phyloP scores from a whole-genome alignment of 1,140 invertebrate species.

The Lysiphlebus fabarum region DNA sequence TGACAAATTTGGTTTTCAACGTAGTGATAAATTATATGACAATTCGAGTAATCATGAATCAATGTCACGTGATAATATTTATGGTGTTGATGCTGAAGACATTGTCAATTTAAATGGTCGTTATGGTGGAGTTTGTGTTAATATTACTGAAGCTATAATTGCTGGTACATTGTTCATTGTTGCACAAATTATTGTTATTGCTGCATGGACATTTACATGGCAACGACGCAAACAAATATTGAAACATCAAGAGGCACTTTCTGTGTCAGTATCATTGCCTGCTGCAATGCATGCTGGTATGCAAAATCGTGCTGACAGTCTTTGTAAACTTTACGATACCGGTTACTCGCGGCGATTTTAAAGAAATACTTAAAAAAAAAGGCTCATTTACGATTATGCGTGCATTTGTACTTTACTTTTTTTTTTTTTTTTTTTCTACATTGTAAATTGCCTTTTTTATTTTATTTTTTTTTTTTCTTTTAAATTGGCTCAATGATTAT shows the following conservation, averaged over 20 bases:
- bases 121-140: slow-evolving; percentile 67
- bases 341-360: slow-evolving; percentile 81
- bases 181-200: slow-evolving; percentile 76
- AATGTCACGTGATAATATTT: slow-evolving; percentile 50
- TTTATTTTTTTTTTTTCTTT: not conserved
- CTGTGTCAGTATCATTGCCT: slow-evolving; percentile 57
- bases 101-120: slow-evolving; percentile 45
- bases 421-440: no score
- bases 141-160: slow-evolving; percentile 72
- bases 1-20: slow-evolving; percentile 84
- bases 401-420: no score
- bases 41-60: slow-evolving; percentile 32
- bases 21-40: slow-evolving; percentile 44
- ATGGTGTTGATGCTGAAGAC: slow-evolving; percentile 58
- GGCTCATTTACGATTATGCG: no score
- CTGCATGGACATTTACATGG: slow-evolving; percentile 81
- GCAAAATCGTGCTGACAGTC: slow-evolving; percentile 67
- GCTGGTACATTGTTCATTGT: slow-evolving; percentile 79
- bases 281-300: slow-evolving; percentile 54
- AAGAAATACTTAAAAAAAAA: slow-evolving; percentile 8
- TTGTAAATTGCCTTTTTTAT: no score
- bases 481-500: slow-evolving; percentile 9
- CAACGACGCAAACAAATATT: slow-evolving; percentile 68
- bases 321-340: slow-evolving; percentile 83
- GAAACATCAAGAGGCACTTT: slow-evolving; percentile 57